Conservation (phyloP, 2,797 vertebrate species). For the Mareca strepera region DNA sequence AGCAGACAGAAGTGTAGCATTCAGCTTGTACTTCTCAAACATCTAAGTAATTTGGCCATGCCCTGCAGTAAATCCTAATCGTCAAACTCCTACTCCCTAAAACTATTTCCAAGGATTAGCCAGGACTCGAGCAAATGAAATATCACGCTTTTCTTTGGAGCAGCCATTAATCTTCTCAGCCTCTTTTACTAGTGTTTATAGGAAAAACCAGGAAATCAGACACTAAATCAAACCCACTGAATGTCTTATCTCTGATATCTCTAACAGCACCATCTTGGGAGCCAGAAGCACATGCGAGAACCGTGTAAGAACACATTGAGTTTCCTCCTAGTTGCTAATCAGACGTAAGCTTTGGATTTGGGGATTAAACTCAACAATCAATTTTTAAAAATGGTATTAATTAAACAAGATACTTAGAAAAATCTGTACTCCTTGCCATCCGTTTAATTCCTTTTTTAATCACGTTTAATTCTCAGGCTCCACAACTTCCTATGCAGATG, state of each 20-base stretch:
- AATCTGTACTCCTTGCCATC: conserved; percentile 8
- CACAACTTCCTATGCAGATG: conserved; percentile 49
- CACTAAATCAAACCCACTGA: not conserved
- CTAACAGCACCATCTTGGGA: not conserved
- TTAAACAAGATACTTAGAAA: conserved; percentile 33
- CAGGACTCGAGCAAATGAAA: not conserved
- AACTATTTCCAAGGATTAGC: not conserved
- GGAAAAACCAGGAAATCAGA: not conserved
- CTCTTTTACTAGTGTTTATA: not conserved
- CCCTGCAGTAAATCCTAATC: not conserved
- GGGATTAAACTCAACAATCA: conserved; percentile 29
- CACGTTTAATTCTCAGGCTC: conserved; percentile 53
- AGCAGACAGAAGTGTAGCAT: not conserved
- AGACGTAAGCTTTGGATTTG: conserved; percentile 19
- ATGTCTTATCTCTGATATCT: not conserved
- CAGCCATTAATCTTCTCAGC: not conserved
- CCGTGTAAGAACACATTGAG: not conserved
- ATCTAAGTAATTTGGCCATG: not conserved
- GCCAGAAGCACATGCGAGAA: conserved; percentile 25
- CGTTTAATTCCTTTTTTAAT: conserved; percentile 27
- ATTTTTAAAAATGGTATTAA: not conserved
- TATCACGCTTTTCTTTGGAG: not conserved
- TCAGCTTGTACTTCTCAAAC: not conserved
- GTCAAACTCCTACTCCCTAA: not conserved
- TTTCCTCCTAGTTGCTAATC: conserved; percentile 40